phyloP scores from a whole-genome alignment of 2,888 invertebrate genomes.

The Timema cristinae region DNA sequence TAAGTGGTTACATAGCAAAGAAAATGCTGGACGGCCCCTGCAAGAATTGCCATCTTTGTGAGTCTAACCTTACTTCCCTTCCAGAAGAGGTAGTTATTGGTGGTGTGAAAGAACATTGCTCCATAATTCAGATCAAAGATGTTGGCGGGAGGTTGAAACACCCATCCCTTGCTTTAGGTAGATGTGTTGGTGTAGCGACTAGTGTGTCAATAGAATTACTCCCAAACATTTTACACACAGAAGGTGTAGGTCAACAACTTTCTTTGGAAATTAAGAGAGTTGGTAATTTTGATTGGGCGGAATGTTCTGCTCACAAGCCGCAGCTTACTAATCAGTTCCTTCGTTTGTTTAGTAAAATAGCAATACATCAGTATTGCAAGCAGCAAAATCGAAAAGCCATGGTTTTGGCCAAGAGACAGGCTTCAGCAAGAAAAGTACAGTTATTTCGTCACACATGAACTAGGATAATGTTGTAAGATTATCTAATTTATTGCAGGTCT shows the following conservation, averaged over 20 bases:
- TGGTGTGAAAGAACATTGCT: background rate
- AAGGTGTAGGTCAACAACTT: background rate
- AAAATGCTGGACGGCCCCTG: background rate
- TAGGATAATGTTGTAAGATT: too few relatives aligned
- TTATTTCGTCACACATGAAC: background rate
- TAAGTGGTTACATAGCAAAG: background rate
- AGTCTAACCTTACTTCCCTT: background rate
- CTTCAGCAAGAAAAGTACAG: background rate
- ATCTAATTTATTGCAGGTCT: too few relatives aligned
- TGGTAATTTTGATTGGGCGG: background rate
- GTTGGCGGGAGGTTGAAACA: too few relatives aligned
- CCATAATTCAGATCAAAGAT: background rate
- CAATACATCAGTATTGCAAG: slow-evolving; percentile 2
- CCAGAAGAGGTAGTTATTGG: background rate
- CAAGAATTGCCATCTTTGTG: background rate
- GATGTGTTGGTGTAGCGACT: too few relatives aligned
- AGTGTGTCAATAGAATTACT: background rate
- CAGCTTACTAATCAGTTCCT: background rate
- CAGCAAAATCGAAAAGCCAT: background rate
- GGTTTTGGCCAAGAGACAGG: background rate
- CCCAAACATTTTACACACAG: background rate
- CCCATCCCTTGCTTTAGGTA: too few relatives aligned
- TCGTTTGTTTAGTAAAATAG: background rate
- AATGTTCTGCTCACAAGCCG: background rate
- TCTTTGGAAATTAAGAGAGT: background rate